phyloP scores from a whole-genome alignment of 2,888 invertebrate species.

The Abrostola triplasia region DNA sequence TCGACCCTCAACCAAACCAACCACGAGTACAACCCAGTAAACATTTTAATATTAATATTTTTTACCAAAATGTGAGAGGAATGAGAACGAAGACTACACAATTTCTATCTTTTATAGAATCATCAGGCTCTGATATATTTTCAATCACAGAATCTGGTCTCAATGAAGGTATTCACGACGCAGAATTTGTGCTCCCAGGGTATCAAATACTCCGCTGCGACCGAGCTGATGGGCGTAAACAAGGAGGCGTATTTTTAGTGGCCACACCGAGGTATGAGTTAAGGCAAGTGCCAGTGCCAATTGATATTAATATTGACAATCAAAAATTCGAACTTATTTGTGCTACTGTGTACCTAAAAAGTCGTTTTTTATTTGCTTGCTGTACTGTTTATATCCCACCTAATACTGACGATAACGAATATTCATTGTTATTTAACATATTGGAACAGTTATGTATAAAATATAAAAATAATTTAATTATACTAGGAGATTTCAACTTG shows the following conservation, averaged over 20 bases:
- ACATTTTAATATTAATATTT: no score
- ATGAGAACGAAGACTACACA: not conserved
- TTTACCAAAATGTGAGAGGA: not conserved
- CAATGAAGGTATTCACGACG: no score
- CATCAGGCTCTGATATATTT: not conserved
- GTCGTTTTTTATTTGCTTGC: not conserved
- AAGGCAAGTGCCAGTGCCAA: no score
- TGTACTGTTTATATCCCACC: slow-evolving; percentile 6
- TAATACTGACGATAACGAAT: not conserved
- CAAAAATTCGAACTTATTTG: slow-evolving; percentile 1
- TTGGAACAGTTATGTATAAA: slow-evolving; percentile 5
- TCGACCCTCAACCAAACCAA: not conserved
- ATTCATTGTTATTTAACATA: not conserved
- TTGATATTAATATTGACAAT: slow-evolving; percentile 2
- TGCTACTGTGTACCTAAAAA: not conserved
- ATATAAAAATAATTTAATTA: slow-evolving; percentile 7
- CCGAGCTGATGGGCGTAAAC: no score
- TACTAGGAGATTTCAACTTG: slow-evolving; percentile 11
- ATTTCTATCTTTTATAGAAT: not conserved
- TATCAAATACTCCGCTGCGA: no score
- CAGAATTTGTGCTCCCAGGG: no score
- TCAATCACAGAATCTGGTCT: slow-evolving; percentile 1
- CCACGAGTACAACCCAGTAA: no score
- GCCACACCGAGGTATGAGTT: no score
- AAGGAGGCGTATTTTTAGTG: no score